Evolutionary conservation across 2,797 vertebrate genomes (phyloP).

Genomic region (Poecilia gillii): DNA sequence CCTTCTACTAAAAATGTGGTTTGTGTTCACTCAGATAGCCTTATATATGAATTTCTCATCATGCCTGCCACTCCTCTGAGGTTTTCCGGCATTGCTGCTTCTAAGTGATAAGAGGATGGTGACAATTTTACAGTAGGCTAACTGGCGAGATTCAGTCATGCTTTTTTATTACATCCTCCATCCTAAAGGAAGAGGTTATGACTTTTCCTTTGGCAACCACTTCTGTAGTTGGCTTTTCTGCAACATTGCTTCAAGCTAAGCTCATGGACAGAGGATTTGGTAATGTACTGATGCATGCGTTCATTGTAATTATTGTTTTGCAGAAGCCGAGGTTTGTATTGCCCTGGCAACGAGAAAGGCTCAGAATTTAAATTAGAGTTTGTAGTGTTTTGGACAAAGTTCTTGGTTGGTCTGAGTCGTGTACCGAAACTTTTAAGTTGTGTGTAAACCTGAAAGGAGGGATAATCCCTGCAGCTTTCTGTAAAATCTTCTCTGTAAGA

Average conservation of each 20-base stretch:
- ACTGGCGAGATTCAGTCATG: not conserved
- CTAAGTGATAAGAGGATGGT: slow-evolving; percentile 12
- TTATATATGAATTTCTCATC: slow-evolving; percentile 10
- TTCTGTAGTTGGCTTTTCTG: slow-evolving; percentile 54
- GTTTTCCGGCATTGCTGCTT: slow-evolving; percentile 13
- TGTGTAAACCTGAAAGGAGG: slow-evolving; percentile 18
- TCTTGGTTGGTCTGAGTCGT: slow-evolving; percentile 2
- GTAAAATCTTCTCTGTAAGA: slow-evolving; percentile 22
- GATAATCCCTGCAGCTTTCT: slow-evolving; percentile 1
- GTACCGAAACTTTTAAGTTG: slow-evolving; percentile 45
- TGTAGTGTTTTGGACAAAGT: slow-evolving; percentile 45
- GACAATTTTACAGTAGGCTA: slow-evolving; percentile 16
- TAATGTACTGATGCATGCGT: slow-evolving; percentile 61
- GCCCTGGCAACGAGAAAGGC: slow-evolving; percentile 59
- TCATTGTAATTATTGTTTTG: slow-evolving; percentile 76
- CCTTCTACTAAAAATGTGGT: slow-evolving; percentile 27
- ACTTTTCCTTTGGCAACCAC: slow-evolving; percentile 36
- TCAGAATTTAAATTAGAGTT: slow-evolving; percentile 67
- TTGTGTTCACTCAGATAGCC: slow-evolving; percentile 10
- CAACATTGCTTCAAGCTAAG: slow-evolving; percentile 54
- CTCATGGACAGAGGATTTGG: slow-evolving; percentile 61
- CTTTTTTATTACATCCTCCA: not conserved
- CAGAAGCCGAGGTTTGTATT: slow-evolving; percentile 59
- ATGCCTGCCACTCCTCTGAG: slow-evolving; percentile 9
- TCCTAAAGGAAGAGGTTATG: not conserved